Evolutionary conservation across 2,888 invertebrate genomes (phyloP), one percentile per base, ranked within the genome.

Genomic region (Chloroclystis v-ata): DNA sequence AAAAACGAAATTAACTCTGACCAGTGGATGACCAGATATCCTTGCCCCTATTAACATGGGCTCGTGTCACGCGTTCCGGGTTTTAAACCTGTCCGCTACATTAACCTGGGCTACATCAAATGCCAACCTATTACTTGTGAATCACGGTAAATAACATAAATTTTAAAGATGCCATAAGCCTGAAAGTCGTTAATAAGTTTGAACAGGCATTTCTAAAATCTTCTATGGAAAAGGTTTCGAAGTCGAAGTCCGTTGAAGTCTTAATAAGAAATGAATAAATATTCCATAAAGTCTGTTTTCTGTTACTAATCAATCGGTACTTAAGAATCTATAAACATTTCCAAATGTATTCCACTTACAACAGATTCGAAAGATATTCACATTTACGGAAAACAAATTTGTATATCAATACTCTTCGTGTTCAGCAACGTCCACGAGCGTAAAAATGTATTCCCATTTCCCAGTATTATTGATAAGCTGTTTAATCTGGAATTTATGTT

Each of bases 1-100:
- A 87, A 87, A 87, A 87, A 85, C 82, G 79, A 81, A 87, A 87
- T 86, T 86, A 86, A 85, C 82, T 82, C 75, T 71, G 78, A 69
- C 75, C 76, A 74, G 81, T 82, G 72, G 73, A 83, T 81, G 82
- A 71, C 77, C 81, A 80, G 80, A 80, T 79, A 82, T 76, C 72
- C 75, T 75, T 72, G 75, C 61, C 70, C 66, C 77, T 78, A 77
- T 77, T 80, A 82, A 80, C 76, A 73, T 78, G 73, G 79, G 79
- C 72, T 70, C 67, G 54, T 71, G 78, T 75, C 77, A 72, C 74
- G 70, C 72, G 67, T 72, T 70, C 61, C 70, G 58, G 64, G 65
- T 72, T 76, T 73, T 70, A 74, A 76, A 61, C 66, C 62, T 65
- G 69, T 63, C 60, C 61, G 63, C 59, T 57, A 62, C 65, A 66